Conservation (phyloP, 2,888 invertebrate genomes). For the Drosophila eohydei region DNA sequence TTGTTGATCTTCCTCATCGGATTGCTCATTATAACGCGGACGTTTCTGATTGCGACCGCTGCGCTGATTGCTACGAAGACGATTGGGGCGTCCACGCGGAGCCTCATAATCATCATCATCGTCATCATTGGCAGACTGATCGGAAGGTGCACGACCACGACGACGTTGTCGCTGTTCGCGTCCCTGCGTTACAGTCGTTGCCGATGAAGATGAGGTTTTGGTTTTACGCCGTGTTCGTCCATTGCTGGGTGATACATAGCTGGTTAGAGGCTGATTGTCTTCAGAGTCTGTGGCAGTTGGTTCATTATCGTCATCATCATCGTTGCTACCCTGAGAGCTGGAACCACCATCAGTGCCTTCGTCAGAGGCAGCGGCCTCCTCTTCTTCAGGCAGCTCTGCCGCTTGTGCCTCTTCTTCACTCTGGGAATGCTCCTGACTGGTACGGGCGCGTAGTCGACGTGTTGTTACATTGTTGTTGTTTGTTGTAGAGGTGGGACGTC, state of each 20-base stretch:
- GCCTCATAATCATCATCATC: conserved; percentile 75
- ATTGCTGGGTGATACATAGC: conserved; percentile 77
- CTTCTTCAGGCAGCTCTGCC: conserved; percentile 55
- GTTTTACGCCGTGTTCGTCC: conserved; percentile 53
- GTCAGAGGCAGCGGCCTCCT: conserved; percentile 79
- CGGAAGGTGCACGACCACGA: conserved; percentile 57
- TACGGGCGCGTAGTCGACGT: conserved; percentile 74
- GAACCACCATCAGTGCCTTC: conserved; percentile 83
- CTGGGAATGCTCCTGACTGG: conserved; percentile 79
- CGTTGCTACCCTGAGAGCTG: conserved; percentile 59
- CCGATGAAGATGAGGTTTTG: conserved; percentile 54
- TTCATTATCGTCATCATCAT: conserved; percentile 59
- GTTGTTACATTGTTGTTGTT: conserved; percentile 54
- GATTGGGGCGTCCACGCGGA: conserved; percentile 43
- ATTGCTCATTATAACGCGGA: conserved; percentile 87
- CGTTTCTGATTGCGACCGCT: conserved; percentile 85
- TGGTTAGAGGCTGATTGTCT: conserved; percentile 85
- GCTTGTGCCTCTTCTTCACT: conserved; percentile 52
- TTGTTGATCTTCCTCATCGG: conserved; percentile 85
- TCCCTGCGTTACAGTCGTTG: conserved; percentile 46
- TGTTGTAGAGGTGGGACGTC: conserved; percentile 78
- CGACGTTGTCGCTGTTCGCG: conserved; percentile 55
- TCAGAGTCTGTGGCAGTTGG: conserved; percentile 83
- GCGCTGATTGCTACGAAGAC: conserved; percentile 63
- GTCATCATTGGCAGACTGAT: conserved; percentile 74